Conservation (phyloP, 1,140 invertebrate species). For the Himalopsyche phryganea region DNA sequence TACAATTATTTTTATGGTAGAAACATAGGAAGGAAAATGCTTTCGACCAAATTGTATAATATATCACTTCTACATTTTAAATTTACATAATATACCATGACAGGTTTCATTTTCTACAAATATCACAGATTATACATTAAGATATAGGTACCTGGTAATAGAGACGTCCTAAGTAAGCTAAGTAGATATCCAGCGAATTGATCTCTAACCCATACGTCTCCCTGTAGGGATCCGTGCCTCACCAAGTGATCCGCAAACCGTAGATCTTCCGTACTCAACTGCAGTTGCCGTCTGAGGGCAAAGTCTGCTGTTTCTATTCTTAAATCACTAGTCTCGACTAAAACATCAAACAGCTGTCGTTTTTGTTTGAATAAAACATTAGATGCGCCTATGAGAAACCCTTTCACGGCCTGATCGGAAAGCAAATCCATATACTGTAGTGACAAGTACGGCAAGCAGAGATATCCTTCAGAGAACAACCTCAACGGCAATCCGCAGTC, state of each 20-base stretch:
- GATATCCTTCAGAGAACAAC: constrained; percentile 88
- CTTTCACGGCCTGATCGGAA: constrained; percentile 80
- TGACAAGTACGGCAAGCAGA: constrained; percentile 95
- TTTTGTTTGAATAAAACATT: constrained; percentile 97
- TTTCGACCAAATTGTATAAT: no score
- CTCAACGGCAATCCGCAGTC: constrained; percentile 84
- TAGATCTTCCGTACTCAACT: constrained; percentile 91
- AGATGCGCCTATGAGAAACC: constrained; percentile 94
- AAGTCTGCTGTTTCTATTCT: constrained; percentile 86
- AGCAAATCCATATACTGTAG: constrained; percentile 93
- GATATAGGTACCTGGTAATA: constrained; percentile 64
- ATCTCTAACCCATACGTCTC: constrained; percentile 88
- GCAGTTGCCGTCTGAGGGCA: constrained; percentile 76
- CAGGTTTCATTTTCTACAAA: no score
- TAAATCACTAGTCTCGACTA: constrained; percentile 86
- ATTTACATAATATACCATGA: no score
- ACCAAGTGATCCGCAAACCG: constrained; percentile 93
- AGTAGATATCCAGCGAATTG: constrained; percentile 92
- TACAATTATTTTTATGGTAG: no score
- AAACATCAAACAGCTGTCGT: constrained; percentile 85
- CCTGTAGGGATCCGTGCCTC: constrained; percentile 76
- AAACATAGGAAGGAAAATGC: no score
- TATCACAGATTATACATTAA: no score
- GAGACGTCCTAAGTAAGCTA: constrained; percentile 78
- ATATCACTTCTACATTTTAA: no score